A percentile compares a stretch with the other conserved stretches of the same genome.
phyloP scores from a whole-genome alignment of 2,797 vertebrate genomes.

The Chaunax sp. region DNA sequence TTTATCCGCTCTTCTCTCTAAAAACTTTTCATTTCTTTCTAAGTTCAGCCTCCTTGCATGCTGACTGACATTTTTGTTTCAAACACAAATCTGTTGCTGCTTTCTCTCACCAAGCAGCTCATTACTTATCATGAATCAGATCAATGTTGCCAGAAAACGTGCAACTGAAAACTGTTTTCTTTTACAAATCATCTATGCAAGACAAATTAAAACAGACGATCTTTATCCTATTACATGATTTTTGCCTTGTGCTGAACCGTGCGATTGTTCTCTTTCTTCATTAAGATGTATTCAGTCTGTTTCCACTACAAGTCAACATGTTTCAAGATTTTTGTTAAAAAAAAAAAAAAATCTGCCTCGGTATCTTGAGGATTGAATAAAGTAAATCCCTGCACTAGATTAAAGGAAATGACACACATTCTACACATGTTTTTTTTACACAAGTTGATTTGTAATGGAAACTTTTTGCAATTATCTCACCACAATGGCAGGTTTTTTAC shows the following conservation, averaged over 20 bases:
- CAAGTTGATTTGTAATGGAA: constrained; percentile 9
- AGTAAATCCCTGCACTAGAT: background rate
- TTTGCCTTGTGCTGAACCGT: no score
- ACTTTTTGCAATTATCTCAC: constrained; percentile 13
- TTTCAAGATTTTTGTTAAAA: background rate
- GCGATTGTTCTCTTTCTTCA: no score
- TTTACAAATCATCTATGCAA: constrained; percentile 14
- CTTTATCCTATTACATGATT: constrained; percentile 2
- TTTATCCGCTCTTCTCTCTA: no score
- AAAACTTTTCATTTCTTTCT: background rate
- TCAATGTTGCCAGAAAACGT: background rate
- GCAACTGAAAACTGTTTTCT: constrained; percentile 5
- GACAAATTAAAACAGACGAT: background rate
- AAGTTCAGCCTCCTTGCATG: constrained; percentile 10
- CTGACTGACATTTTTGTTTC: constrained; percentile 19
- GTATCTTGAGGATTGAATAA: background rate
- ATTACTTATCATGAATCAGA: constrained; percentile 7
- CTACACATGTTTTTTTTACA: background rate
- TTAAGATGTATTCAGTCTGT: no score
- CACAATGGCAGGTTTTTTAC: background rate
- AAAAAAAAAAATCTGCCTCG: background rate
- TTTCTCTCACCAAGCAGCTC: constrained; percentile 16
- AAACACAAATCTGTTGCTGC: background rate
- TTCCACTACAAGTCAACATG: background rate
- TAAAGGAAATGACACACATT: background rate